These are phyloP conservation scores for Thryonomys swinderianus DNA, from an alignment of 2,113 vertebrate genomes.

Conservation along the genomic window DNA sequence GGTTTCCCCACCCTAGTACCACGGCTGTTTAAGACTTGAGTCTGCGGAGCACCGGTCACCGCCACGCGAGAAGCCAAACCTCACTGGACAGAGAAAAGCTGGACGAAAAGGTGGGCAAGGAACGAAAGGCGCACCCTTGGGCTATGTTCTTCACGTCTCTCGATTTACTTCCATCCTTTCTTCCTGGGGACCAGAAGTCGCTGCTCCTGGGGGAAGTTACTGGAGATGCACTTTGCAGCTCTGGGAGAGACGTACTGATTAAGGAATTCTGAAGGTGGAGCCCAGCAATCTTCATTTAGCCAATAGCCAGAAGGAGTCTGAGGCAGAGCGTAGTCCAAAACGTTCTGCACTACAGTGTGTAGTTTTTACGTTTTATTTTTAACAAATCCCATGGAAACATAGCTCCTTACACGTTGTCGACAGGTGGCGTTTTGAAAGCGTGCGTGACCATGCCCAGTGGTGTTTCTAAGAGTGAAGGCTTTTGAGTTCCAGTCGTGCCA, in stretches of 20 bases:
- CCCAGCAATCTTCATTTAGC: not conserved
- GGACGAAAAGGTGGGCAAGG: not conserved
- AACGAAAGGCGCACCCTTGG: not conserved
- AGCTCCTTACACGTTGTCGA: not conserved
- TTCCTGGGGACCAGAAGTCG: not conserved
- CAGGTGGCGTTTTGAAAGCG: not conserved
- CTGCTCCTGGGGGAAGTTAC: not conserved
- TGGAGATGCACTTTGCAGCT: not conserved
- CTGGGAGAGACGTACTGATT: no score
- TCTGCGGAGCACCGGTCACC: not conserved
- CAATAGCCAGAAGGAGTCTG: not conserved
- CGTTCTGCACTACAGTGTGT: no score
- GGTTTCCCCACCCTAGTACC: rapidly evolving
- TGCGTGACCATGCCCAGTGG: not conserved
- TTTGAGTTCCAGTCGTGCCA: not conserved
- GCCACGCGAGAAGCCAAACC: not conserved
- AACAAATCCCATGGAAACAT: not conserved
- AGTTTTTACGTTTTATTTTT: not conserved
- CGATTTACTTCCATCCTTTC: not conserved
- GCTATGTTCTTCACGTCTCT: not conserved
- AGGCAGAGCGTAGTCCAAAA: not conserved
- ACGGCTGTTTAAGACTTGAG: not conserved
- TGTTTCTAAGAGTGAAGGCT: not conserved
- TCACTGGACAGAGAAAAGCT: not conserved
- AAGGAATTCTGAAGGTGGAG: not conserved